Conservation (phyloP, 2,113 vertebrate species). For the Pipra filicauda region DNA sequence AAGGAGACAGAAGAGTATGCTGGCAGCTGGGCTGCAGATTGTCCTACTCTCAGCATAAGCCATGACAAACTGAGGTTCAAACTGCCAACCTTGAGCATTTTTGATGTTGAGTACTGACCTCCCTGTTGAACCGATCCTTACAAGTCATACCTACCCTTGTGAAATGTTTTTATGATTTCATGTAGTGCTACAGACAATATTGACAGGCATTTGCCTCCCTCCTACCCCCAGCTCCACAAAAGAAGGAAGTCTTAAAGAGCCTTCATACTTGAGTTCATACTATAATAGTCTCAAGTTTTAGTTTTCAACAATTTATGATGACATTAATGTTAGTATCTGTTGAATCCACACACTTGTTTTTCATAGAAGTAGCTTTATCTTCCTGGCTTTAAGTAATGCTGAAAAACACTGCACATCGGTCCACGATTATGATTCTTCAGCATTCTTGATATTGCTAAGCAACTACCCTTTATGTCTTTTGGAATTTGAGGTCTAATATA, state of each 20-base stretch:
- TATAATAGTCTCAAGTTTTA: background rate
- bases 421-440: background rate
- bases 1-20: background rate
- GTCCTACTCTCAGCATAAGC: background rate
- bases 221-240: accelerated
- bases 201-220: background rate
- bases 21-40: no score
- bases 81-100: background rate
- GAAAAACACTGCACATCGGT: background rate
- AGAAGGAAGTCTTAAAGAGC: background rate
- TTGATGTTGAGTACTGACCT: accelerated
- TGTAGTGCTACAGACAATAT: background rate
- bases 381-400: background rate
- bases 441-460: background rate
- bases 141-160: accelerated
- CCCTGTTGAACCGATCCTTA: no score
- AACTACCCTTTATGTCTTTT: background rate
- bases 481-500: background rate
- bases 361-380: background rate
- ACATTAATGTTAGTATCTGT: background rate
- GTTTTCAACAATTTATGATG: background rate
- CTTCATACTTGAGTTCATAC: background rate
- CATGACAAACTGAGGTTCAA: accelerated
- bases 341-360: background rate
- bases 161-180: background rate